A percentile compares a stretch with the other conserved stretches of the same genome.
Conservation (phyloP, 1,140 invertebrate species). For the Anoplophora glabripennis region DNA sequence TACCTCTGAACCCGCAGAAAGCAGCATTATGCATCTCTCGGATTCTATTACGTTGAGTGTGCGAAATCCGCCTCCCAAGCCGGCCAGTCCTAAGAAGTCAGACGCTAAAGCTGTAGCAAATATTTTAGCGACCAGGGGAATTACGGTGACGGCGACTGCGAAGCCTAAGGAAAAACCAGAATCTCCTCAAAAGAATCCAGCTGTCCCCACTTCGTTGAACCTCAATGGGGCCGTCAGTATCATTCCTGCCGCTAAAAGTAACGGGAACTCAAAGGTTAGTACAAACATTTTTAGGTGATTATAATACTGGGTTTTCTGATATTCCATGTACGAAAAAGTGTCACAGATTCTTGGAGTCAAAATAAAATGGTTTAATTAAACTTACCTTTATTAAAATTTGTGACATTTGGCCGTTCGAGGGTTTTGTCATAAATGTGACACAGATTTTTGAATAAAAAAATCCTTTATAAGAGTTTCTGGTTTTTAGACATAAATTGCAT, state of each 20-base stretch:
- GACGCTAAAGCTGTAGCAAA: conserved; percentile 71
- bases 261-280: conserved; percentile 1
- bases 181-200: conserved; percentile 34
- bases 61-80: conserved; percentile 49
- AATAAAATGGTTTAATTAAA: no score
- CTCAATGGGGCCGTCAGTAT: conserved; percentile 72
- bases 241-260: conserved; percentile 50
- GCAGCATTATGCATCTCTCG: conserved; percentile 59
- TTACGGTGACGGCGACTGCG: conserved; percentile 63
- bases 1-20: conserved; percentile 45
- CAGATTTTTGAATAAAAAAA: no score
- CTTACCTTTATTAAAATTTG: conserved; percentile 1
- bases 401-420: background rate
- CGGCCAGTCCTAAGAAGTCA: conserved; percentile 54
- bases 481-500: no score
- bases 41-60: conserved; percentile 66
- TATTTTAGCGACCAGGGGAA: conserved; percentile 70
- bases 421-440: no score
- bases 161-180: conserved; percentile 41
- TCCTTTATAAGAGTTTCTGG: no score
- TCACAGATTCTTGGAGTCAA: no score
- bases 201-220: conserved; percentile 56
- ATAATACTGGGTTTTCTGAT: no score
- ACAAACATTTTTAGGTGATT: no score
- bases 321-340: no score